Evolutionary conservation across 1,140 invertebrate species (phyloP).

Genomic region (Pteromalus puparum): DNA sequence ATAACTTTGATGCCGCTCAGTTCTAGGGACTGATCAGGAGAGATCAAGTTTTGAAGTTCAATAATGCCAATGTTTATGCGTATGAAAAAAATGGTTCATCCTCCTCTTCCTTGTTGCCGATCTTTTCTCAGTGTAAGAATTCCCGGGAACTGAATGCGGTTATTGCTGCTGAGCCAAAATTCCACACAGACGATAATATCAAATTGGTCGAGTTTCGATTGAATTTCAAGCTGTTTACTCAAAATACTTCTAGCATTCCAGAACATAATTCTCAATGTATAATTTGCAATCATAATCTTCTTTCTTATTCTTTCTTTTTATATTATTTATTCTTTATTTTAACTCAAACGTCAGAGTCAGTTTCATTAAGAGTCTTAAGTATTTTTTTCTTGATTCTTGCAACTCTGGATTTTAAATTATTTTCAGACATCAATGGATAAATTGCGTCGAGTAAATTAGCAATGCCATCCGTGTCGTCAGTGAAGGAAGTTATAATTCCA

Average conservation of each 20-base stretch:
- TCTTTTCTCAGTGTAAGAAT: slow-evolving; percentile 20
- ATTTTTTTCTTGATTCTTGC: not conserved
- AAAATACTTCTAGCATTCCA: too few relatives aligned
- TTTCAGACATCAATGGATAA: not conserved
- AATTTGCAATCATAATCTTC: not conserved
- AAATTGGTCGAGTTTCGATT: too few relatives aligned
- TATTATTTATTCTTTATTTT: not conserved
- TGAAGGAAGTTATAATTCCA: not conserved
- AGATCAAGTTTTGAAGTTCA: not conserved
- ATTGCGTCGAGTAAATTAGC: not conserved
- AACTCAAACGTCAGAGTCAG: not conserved
- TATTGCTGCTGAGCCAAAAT: not conserved
- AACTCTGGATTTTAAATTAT: not conserved
- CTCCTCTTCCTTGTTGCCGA: slow-evolving; percentile 1
- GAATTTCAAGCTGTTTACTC: too few relatives aligned
- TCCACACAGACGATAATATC: too few relatives aligned
- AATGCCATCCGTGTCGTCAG: not conserved
- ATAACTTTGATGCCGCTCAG: slow-evolving; percentile 18
- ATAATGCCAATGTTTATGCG: not conserved
- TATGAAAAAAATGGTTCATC: slow-evolving; percentile 19
- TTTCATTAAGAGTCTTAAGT: not conserved
- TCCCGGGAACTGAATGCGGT: not conserved
- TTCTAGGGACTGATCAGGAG: slow-evolving; percentile 6
- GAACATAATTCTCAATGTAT: too few relatives aligned
- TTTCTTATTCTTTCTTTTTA: not conserved